phyloP scores from a whole-genome alignment of 2,113 vertebrate genomes.

The Osmerus eperlanus region DNA sequence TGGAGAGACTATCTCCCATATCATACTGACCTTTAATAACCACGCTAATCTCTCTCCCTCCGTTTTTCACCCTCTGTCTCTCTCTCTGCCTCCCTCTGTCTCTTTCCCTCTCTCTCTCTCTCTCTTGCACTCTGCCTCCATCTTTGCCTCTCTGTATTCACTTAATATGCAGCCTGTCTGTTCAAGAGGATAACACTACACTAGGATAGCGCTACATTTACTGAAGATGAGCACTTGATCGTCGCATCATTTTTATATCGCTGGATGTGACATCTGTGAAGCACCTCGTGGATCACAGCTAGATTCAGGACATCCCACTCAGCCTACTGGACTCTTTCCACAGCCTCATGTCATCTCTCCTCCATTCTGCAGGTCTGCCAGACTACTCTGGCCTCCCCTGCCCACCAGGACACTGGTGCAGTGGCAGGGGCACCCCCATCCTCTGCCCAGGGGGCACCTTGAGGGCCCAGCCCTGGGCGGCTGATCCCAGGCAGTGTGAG shows the following conservation, averaged over 20 bases:
- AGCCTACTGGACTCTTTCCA: too few species aligned
- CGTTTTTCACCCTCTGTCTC: background rate
- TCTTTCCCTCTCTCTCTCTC: background rate
- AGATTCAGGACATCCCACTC: background rate
- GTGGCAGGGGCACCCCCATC: constrained; percentile 72
- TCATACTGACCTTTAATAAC: too few species aligned
- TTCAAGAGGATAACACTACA: too few species aligned
- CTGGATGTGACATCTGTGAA: too few species aligned
- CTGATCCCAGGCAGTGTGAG: constrained; percentile 73
- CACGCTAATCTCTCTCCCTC: background rate
- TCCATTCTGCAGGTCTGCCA: constrained; percentile 68
- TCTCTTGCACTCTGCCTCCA: background rate
- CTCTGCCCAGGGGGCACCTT: constrained; percentile 83
- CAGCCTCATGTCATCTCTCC: too few species aligned
- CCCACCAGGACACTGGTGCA: constrained; percentile 88
- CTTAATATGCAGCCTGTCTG: too few species aligned
- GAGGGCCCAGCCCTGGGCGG: constrained; percentile 75
- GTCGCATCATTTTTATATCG: too few species aligned
- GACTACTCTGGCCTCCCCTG: constrained; percentile 73
- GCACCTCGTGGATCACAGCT: background rate
- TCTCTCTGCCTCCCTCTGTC: background rate
- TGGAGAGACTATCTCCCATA: too few species aligned
- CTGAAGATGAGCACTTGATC: too few species aligned
- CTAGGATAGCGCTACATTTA: too few species aligned
- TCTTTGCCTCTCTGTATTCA: background rate